Evolutionary conservation across 2,888 invertebrate genomes (phyloP), one percentile per base, ranked within the genome.

Genomic region (Sisyra nigra): DNA sequence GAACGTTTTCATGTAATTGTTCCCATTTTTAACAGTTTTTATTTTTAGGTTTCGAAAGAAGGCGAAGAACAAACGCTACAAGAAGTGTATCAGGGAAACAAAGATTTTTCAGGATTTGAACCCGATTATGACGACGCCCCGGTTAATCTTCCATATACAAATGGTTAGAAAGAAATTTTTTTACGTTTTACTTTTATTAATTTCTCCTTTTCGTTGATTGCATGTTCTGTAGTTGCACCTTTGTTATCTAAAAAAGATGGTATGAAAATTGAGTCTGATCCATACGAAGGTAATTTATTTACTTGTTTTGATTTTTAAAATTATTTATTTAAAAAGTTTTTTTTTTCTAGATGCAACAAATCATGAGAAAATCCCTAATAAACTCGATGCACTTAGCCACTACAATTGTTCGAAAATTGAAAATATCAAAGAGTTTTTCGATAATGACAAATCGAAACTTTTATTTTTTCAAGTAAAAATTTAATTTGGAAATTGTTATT

Each of bases 391-490:
- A n/a, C 30, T 29, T 6, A 29, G 10, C 3, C 6, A 15, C 3
- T 30, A 30, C 10, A 40, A 11, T 40, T 13, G n/a, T 15, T 30
- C 15, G 5, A 31, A 30, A n/a, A 9, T 7, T 15, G 17, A 33
- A 13, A 41, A 33, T 33, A 17, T 41, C 8, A 34, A 33, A 11
- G 33, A 34, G 2, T 19, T 41, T 5, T 34, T 41, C 19, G 15
- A 41, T 11, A 31, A 30, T 18, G 15, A 32, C 17, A 33, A 33
- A n/a, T 15, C 15, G 10, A 41, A 41, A 19, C 34, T 33, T 10
- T 34, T 41, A 41, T 41, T 41, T 41, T 41, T 41, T 41, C 41
- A 41, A 31, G 41, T 33, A 33, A 41, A n/a, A 33, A n/a, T 18
- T 19, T 17, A n/a, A n/a, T n/a, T n/a, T n/a, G n/a, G n/a, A n/a